Conservation (phyloP, 2,888 invertebrate species). For the Platerodrilus igneus region DNA sequence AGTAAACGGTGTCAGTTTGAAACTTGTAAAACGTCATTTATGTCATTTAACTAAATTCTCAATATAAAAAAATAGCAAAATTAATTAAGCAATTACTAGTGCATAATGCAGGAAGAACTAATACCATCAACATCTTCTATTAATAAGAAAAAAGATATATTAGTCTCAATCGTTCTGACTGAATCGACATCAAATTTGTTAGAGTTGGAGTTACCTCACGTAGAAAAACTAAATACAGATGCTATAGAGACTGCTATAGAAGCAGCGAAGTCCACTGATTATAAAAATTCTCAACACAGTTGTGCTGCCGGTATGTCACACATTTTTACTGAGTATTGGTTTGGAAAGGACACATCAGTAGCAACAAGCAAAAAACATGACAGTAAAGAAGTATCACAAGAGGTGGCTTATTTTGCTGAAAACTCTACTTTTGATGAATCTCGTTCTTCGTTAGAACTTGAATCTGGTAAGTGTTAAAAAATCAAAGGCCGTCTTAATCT, state of each 20-base stretch:
- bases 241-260: slow-evolving; percentile 11
- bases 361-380: too few relatives aligned
- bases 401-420: slow-evolving; percentile 35
- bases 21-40: too few relatives aligned
- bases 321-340: neutral
- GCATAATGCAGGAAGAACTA: too few relatives aligned
- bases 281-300: slow-evolving; percentile 4
- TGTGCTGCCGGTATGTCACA: slow-evolving; percentile 3
- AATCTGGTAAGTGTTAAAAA: too few relatives aligned
- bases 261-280: neutral
- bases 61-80: too few relatives aligned
- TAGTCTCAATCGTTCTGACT: slow-evolving; percentile 40
- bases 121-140: too few relatives aligned
- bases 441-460: slow-evolving; percentile 30
- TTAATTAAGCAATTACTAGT: too few relatives aligned
- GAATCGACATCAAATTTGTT: slow-evolving; percentile 42
- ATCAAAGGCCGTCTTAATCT: too few relatives aligned
- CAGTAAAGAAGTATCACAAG: slow-evolving; percentile 30
- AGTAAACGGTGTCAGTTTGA: too few relatives aligned
- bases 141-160: slow-evolving; percentile 32
- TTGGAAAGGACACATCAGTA: too few relatives aligned
- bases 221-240: slow-evolving; percentile 31
- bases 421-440: slow-evolving; percentile 31
- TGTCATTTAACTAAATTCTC: too few relatives aligned
- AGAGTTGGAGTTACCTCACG: slow-evolving; percentile 37